Evolutionary conservation across 2,113 vertebrate species (phyloP).

Genomic region (Lycaon pictus): DNA sequence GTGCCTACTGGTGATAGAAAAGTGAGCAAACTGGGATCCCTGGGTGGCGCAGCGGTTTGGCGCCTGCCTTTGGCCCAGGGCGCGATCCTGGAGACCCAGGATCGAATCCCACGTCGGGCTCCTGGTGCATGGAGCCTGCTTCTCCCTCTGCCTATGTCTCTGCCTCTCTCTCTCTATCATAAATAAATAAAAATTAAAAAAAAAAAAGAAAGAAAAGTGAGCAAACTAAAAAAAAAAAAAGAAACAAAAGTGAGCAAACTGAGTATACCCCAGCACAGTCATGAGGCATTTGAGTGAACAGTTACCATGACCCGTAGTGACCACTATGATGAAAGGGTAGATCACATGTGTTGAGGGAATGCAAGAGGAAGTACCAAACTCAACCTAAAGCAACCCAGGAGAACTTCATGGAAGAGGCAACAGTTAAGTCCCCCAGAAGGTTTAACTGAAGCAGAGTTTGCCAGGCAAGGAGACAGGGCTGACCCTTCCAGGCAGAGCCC

Average conservation of each 20-base stretch:
- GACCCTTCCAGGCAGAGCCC: neutral
- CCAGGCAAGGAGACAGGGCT: neutral
- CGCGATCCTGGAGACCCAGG: no score
- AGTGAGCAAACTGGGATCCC: neutral
- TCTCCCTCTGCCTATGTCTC: no score
- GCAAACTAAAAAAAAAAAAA: neutral
- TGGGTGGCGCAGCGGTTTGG: no score
- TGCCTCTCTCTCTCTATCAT: no score
- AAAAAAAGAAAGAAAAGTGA: neutral
- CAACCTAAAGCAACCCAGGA: neutral
- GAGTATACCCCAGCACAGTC: neutral
- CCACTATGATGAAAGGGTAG: neutral
- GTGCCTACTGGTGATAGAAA: neutral
- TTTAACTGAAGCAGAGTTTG: conserved; percentile 11
- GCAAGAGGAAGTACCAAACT: neutral
- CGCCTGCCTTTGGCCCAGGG: no score
- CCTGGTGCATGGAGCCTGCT: no score
- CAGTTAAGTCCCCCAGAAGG: neutral
- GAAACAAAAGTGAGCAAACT: neutral
- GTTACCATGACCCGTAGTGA: neutral
- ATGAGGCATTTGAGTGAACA: neutral
- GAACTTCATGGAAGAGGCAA: neutral
- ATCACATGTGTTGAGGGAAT: conserved; percentile 1
- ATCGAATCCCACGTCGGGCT: no score
- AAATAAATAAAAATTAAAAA: no score